Percentiles rank a stretch among this genome's conserved stretches.
Conservation (phyloP, 2,888 invertebrate species). For the Stictocephala bisonia region DNA sequence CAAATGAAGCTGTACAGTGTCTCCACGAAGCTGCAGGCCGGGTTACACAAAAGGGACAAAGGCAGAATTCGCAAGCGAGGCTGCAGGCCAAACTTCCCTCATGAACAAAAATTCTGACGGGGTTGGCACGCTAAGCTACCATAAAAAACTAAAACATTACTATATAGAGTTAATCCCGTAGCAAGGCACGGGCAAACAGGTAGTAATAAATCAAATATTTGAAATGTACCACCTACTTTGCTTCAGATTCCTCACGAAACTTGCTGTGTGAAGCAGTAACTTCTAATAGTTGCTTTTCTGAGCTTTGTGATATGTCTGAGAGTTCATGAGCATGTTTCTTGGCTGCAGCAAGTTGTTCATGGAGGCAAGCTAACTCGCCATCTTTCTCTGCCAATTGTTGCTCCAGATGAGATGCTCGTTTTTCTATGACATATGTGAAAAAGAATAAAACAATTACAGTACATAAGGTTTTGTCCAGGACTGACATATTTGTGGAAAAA, state of each 20-base stretch:
- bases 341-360: slow-evolving; percentile 77
- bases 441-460: no score
- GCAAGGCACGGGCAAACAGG: not conserved
- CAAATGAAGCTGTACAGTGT: no score
- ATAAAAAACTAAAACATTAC: no score
- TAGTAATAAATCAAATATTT: not conserved
- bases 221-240: slow-evolving; percentile 63
- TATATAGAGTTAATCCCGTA: not conserved
- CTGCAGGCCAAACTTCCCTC: no score
- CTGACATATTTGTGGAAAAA: no score
- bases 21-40: no score
- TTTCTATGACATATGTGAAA: slow-evolving; percentile 61
- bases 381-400: slow-evolving; percentile 72
- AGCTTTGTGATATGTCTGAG: slow-evolving; percentile 82
- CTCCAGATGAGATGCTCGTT: slow-evolving; percentile 78
- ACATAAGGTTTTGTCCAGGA: no score
- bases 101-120: no score
- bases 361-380: slow-evolving; percentile 74
- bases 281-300: slow-evolving; percentile 81
- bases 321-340: slow-evolving; percentile 87
- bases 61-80: no score
- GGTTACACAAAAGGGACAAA: no score
- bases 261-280: slow-evolving; percentile 71
- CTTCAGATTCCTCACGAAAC: slow-evolving; percentile 71
- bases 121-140: no score